Base-by-base conservation (phyloP, 2,888 invertebrate genomes). In the Lysandra coridon region DNA sequence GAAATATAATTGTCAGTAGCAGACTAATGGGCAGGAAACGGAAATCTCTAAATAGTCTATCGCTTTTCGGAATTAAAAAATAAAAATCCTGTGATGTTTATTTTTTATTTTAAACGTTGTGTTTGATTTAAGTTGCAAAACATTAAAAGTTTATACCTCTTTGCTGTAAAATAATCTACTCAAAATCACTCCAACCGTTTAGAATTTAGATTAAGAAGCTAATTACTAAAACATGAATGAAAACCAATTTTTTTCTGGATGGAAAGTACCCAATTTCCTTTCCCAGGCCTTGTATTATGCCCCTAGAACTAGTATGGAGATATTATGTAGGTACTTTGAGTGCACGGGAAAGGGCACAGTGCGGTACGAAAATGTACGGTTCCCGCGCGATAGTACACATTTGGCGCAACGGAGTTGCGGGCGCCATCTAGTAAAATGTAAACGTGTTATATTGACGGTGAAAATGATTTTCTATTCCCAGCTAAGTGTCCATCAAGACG, bases 401-500 rank as follows among this genome's bases (percentile, higher is more conserved):
- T 40, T 40, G 40, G 40, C 40, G 40, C 40, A 44, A 7, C 44
- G 7, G 44, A 6, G 7, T 44, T 44, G 6, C 44, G 44, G 44
- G 44, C 44, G 6, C 1, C 44, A 44, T 44, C 44, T 6, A 44
- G 10, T 44, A 44, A 44, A 44, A 10, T 64, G 10, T 30, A 14
- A 33, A 33, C 33, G 4, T 33, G 69, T 62, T n/a, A 64, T 30
- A 64, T 64, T 30, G 1, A 69, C 12, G 69, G 69, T 12, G 69
- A 69, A 69, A 69, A 33, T 4, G 30, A 76, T 76, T 76, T 49
- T 74, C 74, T 44, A 23, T 76, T 76, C 76, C 40, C 76, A 76
- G 76, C 57, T 57, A 76, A 76, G 76, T 0, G 74, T 40, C 74
- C n/a, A 44, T 44, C 44, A 74, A 74, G 74, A 74, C 53, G 17